Conservation (phyloP, 2,113 vertebrate genomes). For the Colius striatus region DNA sequence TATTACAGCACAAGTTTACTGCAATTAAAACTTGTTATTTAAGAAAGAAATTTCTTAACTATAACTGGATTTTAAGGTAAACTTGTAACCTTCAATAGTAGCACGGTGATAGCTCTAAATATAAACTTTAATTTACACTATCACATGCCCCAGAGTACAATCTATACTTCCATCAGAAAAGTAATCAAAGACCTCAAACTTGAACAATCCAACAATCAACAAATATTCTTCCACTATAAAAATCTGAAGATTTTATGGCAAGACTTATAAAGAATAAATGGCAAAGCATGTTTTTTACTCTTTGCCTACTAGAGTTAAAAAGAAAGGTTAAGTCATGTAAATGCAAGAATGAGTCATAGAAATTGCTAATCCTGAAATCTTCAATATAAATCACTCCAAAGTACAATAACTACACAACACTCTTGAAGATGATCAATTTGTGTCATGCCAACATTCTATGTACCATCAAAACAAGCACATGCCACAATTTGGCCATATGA, state of each 20-base stretch:
- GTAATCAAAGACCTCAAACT: not conserved
- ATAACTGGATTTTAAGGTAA: not conserved
- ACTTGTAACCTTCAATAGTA: conserved; percentile 28
- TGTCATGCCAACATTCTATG: not conserved
- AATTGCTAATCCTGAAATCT: not conserved
- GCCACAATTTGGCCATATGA: not conserved
- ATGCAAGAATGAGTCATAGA: not conserved
- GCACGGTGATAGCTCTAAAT: not conserved
- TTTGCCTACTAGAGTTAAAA: not conserved
- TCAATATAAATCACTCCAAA: not conserved
- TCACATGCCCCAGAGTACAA: not conserved
- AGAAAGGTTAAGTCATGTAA: not conserved
- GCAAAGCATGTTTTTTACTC: not conserved
- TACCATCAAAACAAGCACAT: not conserved
- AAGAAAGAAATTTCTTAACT: conserved; percentile 34
- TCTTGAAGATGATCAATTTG: not conserved
- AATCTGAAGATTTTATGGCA: not conserved
- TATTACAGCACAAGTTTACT: not conserved
- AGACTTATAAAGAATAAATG: not conserved
- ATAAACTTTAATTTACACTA: not conserved
- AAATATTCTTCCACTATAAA: not conserved
- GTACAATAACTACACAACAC: not conserved
- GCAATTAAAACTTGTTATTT: conserved; percentile 16
- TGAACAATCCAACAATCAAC: not conserved
- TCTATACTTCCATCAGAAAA: not conserved